Percentiles rank a stretch among this genome's conserved stretches.
Evolutionary conservation across 1,140 invertebrate genomes (phyloP).

Genomic region (Polyergus mexicanus): DNA sequence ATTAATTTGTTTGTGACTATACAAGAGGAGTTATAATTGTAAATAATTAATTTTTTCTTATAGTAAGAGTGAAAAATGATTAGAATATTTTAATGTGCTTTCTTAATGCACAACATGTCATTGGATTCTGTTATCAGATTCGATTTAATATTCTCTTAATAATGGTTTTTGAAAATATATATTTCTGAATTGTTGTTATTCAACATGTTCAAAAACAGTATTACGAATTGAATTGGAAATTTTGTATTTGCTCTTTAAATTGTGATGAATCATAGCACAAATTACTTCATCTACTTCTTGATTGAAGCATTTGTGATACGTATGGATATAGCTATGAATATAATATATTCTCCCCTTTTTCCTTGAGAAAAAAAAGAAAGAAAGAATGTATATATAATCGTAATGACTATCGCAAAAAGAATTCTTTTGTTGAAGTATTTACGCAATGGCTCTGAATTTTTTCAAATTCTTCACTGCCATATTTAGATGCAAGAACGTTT

Average conservation of each 20-base stretch:
- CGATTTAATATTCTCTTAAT: background rate
- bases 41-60: background rate
- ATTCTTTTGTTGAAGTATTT: conserved; percentile 33
- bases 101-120: background rate
- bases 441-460: conserved; percentile 7
- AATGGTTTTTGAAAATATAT: background rate
- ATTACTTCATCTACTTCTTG: conserved; percentile 51
- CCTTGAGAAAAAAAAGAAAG: background rate
- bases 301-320: conserved; percentile 53
- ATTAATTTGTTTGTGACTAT: conserved; percentile 24
- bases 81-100: conserved; percentile 1
- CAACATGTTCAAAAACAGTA: conserved; percentile 23
- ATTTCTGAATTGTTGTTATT: background rate
- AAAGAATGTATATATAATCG: background rate
- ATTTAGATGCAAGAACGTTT: background rate
- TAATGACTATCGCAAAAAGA: background rate
- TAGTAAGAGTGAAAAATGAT: conserved; percentile 19
- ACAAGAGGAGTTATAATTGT: background rate
- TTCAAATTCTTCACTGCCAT: conserved; percentile 64
- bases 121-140: background rate
- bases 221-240: conserved; percentile 17
- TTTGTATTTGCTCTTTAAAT: background rate
- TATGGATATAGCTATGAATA: background rate
- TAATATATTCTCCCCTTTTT: background rate
- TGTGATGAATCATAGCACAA: conserved; percentile 43